phyloP scores from a whole-genome alignment of 2,797 vertebrate genomes.

The Vireo griseus region DNA sequence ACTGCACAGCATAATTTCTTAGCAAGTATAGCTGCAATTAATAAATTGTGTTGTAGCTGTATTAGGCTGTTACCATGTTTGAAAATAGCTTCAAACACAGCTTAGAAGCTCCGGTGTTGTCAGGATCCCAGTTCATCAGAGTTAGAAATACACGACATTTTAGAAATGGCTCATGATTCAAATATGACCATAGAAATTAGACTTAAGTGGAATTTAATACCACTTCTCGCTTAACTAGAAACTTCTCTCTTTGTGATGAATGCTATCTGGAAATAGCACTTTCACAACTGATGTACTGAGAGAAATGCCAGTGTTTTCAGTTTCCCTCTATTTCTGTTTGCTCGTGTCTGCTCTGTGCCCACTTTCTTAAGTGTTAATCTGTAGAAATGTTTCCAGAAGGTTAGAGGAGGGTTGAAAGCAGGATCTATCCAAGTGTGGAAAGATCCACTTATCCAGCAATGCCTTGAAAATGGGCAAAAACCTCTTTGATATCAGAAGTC shows the following conservation, averaged over 20 bases:
- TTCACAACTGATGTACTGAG: neutral
- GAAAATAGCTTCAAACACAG: slow-evolving; percentile 16
- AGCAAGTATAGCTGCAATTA: neutral
- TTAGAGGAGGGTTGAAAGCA: neutral
- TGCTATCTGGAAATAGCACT: neutral
- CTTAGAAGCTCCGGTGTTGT: neutral
- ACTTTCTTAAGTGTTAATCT: neutral
- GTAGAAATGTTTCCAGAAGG: neutral
- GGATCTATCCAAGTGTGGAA: neutral
- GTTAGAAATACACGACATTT: neutral
- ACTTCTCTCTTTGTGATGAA: neutral
- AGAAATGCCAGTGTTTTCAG: neutral
- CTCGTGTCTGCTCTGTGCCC: neutral
- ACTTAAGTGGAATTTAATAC: neutral
- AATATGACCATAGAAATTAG: neutral
- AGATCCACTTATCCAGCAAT: neutral
- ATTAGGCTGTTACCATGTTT: neutral
- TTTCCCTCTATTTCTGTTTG: slow-evolving; percentile 39
- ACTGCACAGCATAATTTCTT: neutral
- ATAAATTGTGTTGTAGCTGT: neutral
- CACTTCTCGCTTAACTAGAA: neutral
- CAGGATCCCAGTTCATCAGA: neutral
- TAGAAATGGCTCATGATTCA: slow-evolving; percentile 22
- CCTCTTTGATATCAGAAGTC: neutral
- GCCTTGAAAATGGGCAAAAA: neutral